phyloP scores from a whole-genome alignment of 2,797 vertebrate species.

The Acrocephalus scirpaceus region DNA sequence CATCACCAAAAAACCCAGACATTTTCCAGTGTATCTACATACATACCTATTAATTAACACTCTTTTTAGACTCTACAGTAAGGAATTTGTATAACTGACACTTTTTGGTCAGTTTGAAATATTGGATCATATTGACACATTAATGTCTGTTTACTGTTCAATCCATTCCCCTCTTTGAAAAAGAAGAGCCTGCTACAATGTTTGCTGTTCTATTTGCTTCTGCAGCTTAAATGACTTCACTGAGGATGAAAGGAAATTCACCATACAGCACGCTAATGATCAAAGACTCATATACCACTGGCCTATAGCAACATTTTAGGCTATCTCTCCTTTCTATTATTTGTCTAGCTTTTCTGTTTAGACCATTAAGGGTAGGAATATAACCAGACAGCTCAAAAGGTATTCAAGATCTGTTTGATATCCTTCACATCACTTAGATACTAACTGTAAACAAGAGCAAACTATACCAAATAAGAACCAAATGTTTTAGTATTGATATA shows the following conservation, averaged over 20 bases:
- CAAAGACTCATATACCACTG: background rate
- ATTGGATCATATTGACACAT: background rate
- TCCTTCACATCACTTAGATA: background rate
- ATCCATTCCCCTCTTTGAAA: background rate
- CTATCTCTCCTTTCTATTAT: background rate
- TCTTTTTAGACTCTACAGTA: background rate
- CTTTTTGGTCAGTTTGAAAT: background rate
- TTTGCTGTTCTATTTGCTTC: background rate
- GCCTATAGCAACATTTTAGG: slow-evolving; percentile 5
- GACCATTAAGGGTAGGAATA: background rate
- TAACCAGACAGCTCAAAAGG: background rate
- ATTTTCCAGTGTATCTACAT: background rate
- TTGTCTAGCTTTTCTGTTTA: background rate
- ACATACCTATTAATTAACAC: background rate
- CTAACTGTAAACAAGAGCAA: background rate
- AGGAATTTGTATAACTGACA: background rate
- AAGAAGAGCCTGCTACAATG: background rate
- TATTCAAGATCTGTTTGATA: slow-evolving; percentile 5
- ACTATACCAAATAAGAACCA: background rate
- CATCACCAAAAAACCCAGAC: background rate
- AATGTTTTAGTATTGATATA: background rate
- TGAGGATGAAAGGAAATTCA: slow-evolving; percentile 11
- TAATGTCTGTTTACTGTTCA: slow-evolving; percentile 8
- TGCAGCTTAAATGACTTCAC: background rate
- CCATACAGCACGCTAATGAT: background rate